Percentiles rank a stretch among this genome's conserved stretches.
phyloP scores from a whole-genome alignment of 2,888 invertebrate genomes.

The Syrista parreyssii region DNA sequence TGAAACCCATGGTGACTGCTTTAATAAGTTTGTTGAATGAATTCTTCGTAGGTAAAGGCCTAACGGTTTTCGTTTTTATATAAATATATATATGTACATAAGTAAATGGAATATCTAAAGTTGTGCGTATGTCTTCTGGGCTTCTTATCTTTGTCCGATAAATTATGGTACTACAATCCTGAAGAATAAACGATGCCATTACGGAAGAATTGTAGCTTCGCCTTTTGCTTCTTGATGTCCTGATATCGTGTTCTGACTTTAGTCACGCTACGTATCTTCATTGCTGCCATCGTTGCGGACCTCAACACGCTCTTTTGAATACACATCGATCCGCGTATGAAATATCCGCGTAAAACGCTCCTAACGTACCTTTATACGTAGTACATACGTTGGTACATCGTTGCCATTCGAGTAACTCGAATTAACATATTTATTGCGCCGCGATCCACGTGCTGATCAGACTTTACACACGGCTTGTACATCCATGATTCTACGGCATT shows the following conservation, averaged over 20 bases:
- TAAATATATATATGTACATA: not conserved
- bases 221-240: constrained; percentile 43
- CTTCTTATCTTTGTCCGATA: constrained; percentile 9
- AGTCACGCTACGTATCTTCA: constrained; percentile 46
- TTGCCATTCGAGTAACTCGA: constrained; percentile 19
- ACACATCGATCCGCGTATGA: not conserved
- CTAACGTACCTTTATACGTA: not conserved
- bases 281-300: not conserved
- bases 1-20: not conserved
- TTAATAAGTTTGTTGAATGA: not conserved
- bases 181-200: constrained; percentile 37
- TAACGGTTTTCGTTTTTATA: not conserved
- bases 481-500: no score
- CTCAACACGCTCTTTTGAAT: not conserved
- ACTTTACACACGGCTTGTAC: no score
- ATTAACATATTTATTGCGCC: constrained; percentile 47
- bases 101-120: not conserved
- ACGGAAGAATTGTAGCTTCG: constrained; percentile 43
- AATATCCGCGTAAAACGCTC: no score
- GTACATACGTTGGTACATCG: not conserved
- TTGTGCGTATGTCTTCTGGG: not conserved
- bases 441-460: constrained; percentile 1
- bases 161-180: constrained; percentile 22
- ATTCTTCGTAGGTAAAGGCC: not conserved
- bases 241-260: constrained; percentile 48